These are phyloP conservation scores for Acromyrmex heyeri DNA, from an alignment of 1,140 invertebrate genomes.

Conservation along the genomic window DNA sequence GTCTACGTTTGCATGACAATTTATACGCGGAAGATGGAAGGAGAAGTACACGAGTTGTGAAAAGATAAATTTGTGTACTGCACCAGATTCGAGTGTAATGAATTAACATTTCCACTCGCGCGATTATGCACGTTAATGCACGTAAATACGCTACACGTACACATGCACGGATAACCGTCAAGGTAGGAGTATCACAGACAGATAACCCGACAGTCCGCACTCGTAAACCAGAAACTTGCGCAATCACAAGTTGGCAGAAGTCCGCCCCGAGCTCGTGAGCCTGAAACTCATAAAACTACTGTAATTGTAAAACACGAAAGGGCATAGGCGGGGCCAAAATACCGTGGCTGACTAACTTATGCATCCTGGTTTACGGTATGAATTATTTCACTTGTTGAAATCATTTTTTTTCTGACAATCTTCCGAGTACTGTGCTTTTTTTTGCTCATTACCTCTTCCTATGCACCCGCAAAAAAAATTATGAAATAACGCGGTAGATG, in stretches of 20 bases:
- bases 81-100: not conserved
- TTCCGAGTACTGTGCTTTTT: not conserved
- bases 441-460: slow-evolving; percentile 25
- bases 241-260: slow-evolving; percentile 82
- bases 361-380: slow-evolving; percentile 58
- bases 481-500: slow-evolving; percentile 28
- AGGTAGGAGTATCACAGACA: slow-evolving; percentile 74
- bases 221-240: slow-evolving; percentile 82
- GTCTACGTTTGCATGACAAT: not conserved
- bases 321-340: slow-evolving; percentile 66
- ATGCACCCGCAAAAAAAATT: slow-evolving; percentile 10
- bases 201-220: slow-evolving; percentile 74
- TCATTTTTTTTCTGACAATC: slow-evolving; percentile 4
- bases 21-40: not conserved
- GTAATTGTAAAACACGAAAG: slow-evolving; percentile 83
- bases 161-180: slow-evolving; percentile 47
- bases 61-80: not conserved
- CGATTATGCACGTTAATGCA: slow-evolving; percentile 9
- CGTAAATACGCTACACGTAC: slow-evolving; percentile 46
- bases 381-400: slow-evolving; percentile 80
- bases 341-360: slow-evolving; percentile 66
- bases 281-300: slow-evolving; percentile 83
- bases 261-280: slow-evolving; percentile 71
- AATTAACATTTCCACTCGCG: slow-evolving; percentile 38
- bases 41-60: not conserved